phyloP scores from a whole-genome alignment of 2,113 vertebrate genomes.

The Gnathonemus echidnorhynchus region DNA sequence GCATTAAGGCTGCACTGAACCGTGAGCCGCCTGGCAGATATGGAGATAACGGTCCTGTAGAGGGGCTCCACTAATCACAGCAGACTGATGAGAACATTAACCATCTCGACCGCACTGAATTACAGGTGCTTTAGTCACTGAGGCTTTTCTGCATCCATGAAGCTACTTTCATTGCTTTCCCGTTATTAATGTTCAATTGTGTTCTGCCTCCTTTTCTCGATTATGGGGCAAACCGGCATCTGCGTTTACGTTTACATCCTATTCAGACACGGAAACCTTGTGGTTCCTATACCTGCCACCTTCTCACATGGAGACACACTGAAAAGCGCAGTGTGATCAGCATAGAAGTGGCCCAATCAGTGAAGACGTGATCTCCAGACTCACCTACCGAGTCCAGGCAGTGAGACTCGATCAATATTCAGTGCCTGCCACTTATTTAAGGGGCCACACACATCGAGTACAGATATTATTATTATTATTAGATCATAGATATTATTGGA shows the following conservation, averaged over 20 bases:
- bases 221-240: not conserved
- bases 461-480: not conserved
- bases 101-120: not conserved
- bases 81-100: not conserved
- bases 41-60: not conserved
- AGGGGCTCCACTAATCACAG: not conserved
- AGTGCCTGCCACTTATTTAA: not conserved
- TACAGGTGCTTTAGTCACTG: not conserved
- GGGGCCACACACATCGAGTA: no score
- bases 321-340: not conserved
- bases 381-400: not conserved
- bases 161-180: not conserved
- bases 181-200: not conserved
- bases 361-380: not conserved
- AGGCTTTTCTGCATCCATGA: not conserved
- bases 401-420: not conserved
- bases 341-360: not conserved
- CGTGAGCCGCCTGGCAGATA: not conserved
- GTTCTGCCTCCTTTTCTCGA: not conserved
- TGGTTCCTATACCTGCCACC: not conserved
- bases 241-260: not conserved
- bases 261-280: not conserved
- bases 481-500: not conserved
- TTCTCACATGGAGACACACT: not conserved
- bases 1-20: not conserved